Evolutionary conservation across 2,113 vertebrate genomes (phyloP), one percentile per base, ranked within the genome.

Genomic region (Lamprotornis superbus): DNA sequence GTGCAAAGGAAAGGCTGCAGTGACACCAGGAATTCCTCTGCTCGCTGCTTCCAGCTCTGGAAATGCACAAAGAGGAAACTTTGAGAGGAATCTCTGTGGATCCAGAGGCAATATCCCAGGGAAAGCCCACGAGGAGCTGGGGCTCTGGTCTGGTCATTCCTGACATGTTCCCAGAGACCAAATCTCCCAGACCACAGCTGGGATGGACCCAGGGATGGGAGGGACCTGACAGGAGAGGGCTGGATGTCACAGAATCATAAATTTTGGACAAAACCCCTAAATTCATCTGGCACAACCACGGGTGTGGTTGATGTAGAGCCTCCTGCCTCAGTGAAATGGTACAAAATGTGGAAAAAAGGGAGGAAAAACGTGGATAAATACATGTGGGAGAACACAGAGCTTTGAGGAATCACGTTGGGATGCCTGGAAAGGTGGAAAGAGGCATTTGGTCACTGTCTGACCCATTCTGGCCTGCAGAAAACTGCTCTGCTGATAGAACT

Each of bases 101-200:
- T 23, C 30, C 2, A 0, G 1, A 53, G 76, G 52, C 11, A 25
- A 20, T 4, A 7, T 21, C 73, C 57, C 83, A 12, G 5, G 0
- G 10, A 8, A 55, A 70, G 37, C 16, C 37, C 71, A 15, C 0
- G 0, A 33, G 5, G 33, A 63, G 44, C 55, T 46, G 46, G 33
- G 35, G 28, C 55, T 40, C 15, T 15, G n/a, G 19, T 2, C 5
- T 1, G 4, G 28, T 1, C 28, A n/a, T 42, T 57, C 78, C 60
- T 3, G 5, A 28, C 12, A 5, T 1, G 0, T 3, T 2, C 7
- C 5, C 30, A 18, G 61, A 1, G 67, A 35, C 14, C 1, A 4
- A 56, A 4, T 10, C 6, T 19, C 44, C 37, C 64, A 50, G 1
- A 31, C 0, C 3, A 1, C 49, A 35, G 57, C 49, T 0, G 1